Conservation (phyloP, 2,888 invertebrate species). For the Galerucella calmariensis region DNA sequence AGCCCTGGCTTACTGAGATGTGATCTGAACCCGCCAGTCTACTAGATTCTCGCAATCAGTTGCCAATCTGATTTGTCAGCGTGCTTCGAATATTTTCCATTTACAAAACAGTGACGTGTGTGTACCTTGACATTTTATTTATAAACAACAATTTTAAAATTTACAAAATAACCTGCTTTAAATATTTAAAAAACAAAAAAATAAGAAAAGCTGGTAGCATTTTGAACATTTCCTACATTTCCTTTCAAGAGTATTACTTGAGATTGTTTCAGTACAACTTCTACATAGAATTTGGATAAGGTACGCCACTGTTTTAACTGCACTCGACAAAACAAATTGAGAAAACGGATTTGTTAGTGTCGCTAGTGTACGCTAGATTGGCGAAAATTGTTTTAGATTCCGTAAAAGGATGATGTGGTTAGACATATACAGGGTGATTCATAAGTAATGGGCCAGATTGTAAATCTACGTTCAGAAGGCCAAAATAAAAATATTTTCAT, state of each 20-base stretch:
- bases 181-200: neutral
- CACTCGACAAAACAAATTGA: constrained; percentile 58
- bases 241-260: too few relatives aligned
- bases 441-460: too few relatives aligned
- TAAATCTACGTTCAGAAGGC: too few relatives aligned
- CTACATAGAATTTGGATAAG: too few relatives aligned
- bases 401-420: constrained; percentile 39
- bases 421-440: too few relatives aligned
- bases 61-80: constrained; percentile 58
- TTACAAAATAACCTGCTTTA: too few relatives aligned
- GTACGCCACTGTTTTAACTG: constrained; percentile 30
- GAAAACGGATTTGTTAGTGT: constrained; percentile 61
- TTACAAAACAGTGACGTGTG: constrained; percentile 37
- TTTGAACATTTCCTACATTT: too few relatives aligned
- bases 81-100: constrained; percentile 55
- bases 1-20: constrained; percentile 44
- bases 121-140: neutral
- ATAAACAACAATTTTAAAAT: neutral
- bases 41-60: constrained; percentile 60
- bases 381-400: constrained; percentile 54
- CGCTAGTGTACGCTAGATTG: constrained; percentile 54
- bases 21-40: constrained; percentile 48
- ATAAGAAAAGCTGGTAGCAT: neutral
- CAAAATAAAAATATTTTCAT: too few relatives aligned
- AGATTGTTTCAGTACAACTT: too few relatives aligned